A percentile compares a stretch with the other conserved stretches of the same genome.
phyloP scores from a whole-genome alignment of 2,113 vertebrate genomes.

The Pterophyllum scalare region DNA sequence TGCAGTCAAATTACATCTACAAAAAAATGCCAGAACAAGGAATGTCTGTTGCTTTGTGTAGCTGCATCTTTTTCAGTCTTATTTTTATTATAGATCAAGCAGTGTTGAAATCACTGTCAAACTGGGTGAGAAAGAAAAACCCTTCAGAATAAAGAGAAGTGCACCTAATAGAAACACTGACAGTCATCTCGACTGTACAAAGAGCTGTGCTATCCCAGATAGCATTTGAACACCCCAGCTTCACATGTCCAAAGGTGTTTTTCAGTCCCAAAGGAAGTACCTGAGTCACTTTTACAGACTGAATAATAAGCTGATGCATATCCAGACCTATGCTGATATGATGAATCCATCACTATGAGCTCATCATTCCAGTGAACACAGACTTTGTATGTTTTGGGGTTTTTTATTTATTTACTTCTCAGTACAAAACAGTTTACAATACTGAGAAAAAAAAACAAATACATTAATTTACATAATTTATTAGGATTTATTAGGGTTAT shows the following conservation, averaged over 20 bases:
- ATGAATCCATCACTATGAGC: not conserved
- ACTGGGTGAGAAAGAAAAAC: conserved; percentile 19
- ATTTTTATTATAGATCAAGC: conserved; percentile 54
- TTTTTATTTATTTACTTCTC: not conserved
- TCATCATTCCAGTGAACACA: conserved; percentile 8
- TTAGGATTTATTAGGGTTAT: not conserved
- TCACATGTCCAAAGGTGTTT: conserved; percentile 39
- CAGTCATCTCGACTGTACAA: conserved; percentile 6
- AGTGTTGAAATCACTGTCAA: conserved; percentile 31
- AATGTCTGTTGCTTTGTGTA: conserved; percentile 20
- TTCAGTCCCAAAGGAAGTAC: conserved; percentile 26
- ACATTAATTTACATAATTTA: not conserved
- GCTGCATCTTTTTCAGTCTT: conserved; percentile 1
- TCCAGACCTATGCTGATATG: conserved; percentile 1
- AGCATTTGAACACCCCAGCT: conserved; percentile 14
- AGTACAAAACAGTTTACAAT: not conserved
- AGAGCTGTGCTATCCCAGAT: conserved; percentile 13
- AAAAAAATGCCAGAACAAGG: conserved; percentile 21
- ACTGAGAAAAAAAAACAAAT: not conserved
- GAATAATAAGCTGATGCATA: conserved; percentile 6
- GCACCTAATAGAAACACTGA: conserved; percentile 32
- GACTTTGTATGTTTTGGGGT: not conserved
- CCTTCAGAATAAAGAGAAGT: conserved; percentile 28
- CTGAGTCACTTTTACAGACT: conserved; percentile 2
- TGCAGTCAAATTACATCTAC: conserved; percentile 34